Evolutionary conservation across 2,888 invertebrate species (phyloP), one percentile per base, ranked within the genome.

Genomic region (Agriopis aurantiaria): DNA sequence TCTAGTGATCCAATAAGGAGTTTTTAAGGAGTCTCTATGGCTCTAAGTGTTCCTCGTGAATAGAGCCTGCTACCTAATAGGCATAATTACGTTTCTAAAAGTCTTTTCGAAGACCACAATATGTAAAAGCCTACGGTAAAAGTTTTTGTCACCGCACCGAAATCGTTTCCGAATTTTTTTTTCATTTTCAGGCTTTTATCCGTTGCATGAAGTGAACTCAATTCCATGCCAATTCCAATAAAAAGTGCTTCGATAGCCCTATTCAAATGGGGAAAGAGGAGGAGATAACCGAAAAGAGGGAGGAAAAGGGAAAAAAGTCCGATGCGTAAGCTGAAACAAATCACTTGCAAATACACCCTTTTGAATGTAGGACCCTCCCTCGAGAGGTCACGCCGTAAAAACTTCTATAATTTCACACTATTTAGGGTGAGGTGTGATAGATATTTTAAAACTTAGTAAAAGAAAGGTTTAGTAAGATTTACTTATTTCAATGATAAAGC

Each of bases 311-410:
- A 17, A 69, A 58, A 68, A 65, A 56, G 51, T 11, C 48, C 69
- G 56, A 60, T 65, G 65, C 56, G 65, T 69, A 69, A 69, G 69
- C 69, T 59, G 60, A 59, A 69, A 61, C 69, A 69, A 69, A 69
- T 69, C 61, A 60, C 12, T 56, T 49, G 65, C 64, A 52, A 69
- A 69, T 65, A 69, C 65, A 69, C 56, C 69, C 69, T 65, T 69
- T 60, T 65, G 65, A 65, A 69, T 69, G 65, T 65, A 69, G 51
- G 46, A 49, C 65, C 61, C 60, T 49, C 64, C 61, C 66, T 41
- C 11, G 23, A 59, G 61, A 46, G 46, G 51, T 8, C 41, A 41
- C 51, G 17, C 17, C 17, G 17, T 23, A 23, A 65, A 63, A 65
- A 64, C 55, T 64, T 17, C 48, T 48, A 46, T 57, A 69, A 56